Base-by-base conservation (phyloP, 35 echinoderm and acorn worm genomes). In the Ophioderma brevispina region DNA sequence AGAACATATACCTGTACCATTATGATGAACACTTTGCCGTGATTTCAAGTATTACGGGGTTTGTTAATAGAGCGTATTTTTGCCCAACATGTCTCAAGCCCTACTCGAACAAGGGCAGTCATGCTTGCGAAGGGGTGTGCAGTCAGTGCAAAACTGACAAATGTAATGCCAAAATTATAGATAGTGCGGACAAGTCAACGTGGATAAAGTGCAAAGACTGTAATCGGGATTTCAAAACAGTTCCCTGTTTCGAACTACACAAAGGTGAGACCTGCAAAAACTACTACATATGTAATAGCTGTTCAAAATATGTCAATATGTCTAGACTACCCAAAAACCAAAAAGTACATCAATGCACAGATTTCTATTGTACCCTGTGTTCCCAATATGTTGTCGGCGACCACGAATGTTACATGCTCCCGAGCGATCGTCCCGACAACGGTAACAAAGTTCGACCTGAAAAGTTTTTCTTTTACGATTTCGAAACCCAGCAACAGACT, bases 11-110 rank as follows among this genome's bases (percentile, higher is more conserved):
- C 37, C 38, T 89, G 43, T 81, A 81, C 35, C 42, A 34, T 10
- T 46, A 89, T 19, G 46, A 81, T 35, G 87, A 89, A 18, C 41
- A 89, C 33, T 89, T 80, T 81, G 32, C 81, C 40, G 39, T 64
- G 21, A 13, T 89, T 25, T 55, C 78, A 55, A 80, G 76, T 8
- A 32, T 89, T 41, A 56, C 33, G 46, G 78, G 77, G 1, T 89
- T 89, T 40, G 36, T 76, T 23, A 15, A 2, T 32, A 33, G 77
- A 81, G 55, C 40, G 8, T 89, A 89, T 52, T 89, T 81, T 70
- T 89, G 87, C 36, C 8, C 35, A 30, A 70, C 52, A 37, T 89
- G 87, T 81, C 18, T 81, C 13, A 89, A 80, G 50, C 70, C 77
- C 0, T 81, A 89, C 43, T 31, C 80, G 31, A 13, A 37, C n/a